Conservation (phyloP, 2,888 invertebrate species). For the Rambutsinella grinnellia region DNA sequence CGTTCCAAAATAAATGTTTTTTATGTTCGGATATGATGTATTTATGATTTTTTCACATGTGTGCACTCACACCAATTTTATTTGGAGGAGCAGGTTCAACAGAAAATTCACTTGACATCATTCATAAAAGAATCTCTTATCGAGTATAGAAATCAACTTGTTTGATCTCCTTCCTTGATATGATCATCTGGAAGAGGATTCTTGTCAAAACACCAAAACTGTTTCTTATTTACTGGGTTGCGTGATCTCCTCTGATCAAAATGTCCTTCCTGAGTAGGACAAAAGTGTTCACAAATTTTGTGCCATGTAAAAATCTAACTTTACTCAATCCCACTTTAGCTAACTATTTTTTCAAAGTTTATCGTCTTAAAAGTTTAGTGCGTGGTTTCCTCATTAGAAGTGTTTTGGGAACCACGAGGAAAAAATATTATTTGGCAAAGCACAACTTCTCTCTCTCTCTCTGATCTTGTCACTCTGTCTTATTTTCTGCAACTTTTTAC, state of each 20-base stretch:
- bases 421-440: no score
- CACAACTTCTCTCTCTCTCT: no score
- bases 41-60: slow-evolving; percentile 10
- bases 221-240: slow-evolving; percentile 12
- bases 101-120: background rate
- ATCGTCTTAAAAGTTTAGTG: slow-evolving; percentile 2
- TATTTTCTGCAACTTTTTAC: no score
- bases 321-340: background rate
- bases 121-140: background rate
- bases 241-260: background rate
- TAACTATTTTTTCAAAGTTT: background rate
- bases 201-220: background rate
- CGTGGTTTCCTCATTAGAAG: slow-evolving; percentile 32
- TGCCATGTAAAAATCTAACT: background rate
- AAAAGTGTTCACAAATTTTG: background rate
- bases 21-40: background rate
- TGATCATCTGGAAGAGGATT: background rate
- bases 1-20: background rate
- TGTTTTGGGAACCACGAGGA: no score
- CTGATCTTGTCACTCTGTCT: no score
- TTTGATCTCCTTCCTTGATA: background rate
- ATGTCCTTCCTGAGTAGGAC: slow-evolving; percentile 31
- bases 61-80: slow-evolving; percentile 23
- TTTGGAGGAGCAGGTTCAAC: background rate
- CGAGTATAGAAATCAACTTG: background rate